Evolutionary conservation across 2,113 vertebrate genomes (phyloP).

Genomic region (Bos javanicus): DNA sequence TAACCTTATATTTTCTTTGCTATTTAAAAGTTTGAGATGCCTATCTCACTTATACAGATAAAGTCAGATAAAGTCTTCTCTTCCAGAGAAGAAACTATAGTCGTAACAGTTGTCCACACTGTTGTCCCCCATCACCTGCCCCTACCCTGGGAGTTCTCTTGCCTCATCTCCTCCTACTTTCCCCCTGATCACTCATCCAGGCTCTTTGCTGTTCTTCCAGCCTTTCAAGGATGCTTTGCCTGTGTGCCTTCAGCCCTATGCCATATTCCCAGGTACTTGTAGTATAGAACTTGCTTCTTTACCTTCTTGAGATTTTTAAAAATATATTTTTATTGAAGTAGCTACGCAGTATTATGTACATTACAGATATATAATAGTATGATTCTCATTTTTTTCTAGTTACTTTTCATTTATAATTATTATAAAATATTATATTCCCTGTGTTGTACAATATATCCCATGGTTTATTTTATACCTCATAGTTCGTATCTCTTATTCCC

Average conservation of each 20-base stretch:
- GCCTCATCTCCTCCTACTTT: background rate
- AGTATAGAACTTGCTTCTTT: background rate
- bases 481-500: background rate
- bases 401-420: background rate
- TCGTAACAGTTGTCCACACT: background rate
- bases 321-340: background rate
- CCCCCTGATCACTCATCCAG: background rate
- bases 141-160: background rate
- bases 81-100: background rate
- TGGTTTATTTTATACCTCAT: background rate
- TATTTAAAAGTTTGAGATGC: background rate
- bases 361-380: background rate
- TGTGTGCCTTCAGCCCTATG: background rate
- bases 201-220: background rate
- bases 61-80: background rate
- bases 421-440: background rate
- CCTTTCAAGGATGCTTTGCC: background rate
- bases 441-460: background rate
- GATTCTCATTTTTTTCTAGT: background rate
- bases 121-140: rapidly evolving
- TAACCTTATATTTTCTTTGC: background rate
- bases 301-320: background rate
- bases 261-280: background rate
- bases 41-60: background rate
- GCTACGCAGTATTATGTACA: background rate